Conservation (phyloP, 2,113 vertebrate genomes). For the Calyptomena viridis region DNA sequence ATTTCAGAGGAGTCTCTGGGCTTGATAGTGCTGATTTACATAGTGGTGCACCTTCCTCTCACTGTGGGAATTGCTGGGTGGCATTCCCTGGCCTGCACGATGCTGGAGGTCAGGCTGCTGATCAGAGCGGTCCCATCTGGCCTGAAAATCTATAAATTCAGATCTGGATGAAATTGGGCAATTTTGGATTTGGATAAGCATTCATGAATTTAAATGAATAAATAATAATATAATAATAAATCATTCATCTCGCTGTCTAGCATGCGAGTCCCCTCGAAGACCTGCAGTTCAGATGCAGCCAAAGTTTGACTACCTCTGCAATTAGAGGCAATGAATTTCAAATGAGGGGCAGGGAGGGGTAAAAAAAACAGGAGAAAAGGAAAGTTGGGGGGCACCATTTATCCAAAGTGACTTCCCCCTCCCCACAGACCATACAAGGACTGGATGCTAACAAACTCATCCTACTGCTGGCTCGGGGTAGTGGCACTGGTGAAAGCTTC, state of each 20-base stretch:
- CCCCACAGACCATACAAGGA: not conserved
- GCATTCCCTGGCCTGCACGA: not conserved
- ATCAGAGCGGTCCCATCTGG: conserved; percentile 26
- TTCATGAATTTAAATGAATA: conserved; percentile 69
- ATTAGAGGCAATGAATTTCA: conserved; percentile 55
- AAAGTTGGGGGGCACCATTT: not conserved
- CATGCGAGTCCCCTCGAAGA: not conserved
- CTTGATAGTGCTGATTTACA: conserved; percentile 35
- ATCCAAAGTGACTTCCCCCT: not conserved
- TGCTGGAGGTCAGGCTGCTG: conserved; percentile 15
- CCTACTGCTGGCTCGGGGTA: not conserved
- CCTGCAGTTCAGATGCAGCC: conserved; percentile 45
- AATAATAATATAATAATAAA: conserved; percentile 67
- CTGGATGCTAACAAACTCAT: not conserved
- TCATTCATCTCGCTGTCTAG: conserved; percentile 49
- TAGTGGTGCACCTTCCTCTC: not conserved
- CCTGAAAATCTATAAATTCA: conserved; percentile 67
- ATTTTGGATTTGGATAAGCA: conserved; percentile 61
- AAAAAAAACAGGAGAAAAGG: not conserved
- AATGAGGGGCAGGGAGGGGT: not conserved
- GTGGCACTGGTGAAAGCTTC: not conserved
- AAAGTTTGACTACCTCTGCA: conserved; percentile 59
- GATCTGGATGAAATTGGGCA: conserved; percentile 49
- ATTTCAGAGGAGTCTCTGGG: not conserved
- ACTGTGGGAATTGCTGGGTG: accelerated